Conservation (phyloP, 2,797 vertebrate genomes). For the Cynopterus sphinx region DNA sequence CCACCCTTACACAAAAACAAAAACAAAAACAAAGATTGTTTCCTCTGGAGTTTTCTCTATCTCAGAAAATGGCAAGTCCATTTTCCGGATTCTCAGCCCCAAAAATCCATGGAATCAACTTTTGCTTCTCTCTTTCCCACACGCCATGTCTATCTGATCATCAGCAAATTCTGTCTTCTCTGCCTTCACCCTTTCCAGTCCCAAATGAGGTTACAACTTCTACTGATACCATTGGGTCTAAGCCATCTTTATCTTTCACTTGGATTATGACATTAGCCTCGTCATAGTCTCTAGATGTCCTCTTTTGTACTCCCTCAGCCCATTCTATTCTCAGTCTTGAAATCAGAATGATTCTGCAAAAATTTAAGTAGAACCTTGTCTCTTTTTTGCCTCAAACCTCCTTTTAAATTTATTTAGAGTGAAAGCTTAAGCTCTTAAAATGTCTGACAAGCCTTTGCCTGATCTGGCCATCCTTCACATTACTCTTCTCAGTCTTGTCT, state of each 20-base stretch:
- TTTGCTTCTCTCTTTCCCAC: background rate
- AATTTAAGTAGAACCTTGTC: background rate
- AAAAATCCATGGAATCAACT: background rate
- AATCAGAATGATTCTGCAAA: background rate
- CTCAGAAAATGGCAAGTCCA: background rate
- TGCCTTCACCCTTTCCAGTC: background rate
- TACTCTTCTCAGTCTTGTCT: background rate
- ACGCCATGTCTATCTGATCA: background rate
- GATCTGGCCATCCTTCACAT: background rate
- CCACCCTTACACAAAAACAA: background rate
- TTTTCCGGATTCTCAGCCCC: background rate
- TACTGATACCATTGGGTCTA: too few species aligned
- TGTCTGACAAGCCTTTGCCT: background rate
- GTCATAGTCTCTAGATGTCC: background rate
- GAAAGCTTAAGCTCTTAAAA: background rate
- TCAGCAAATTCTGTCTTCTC: background rate
- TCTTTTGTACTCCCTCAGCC: background rate
- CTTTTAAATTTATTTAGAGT: background rate
- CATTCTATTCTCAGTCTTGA: background rate
- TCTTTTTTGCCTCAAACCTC: background rate
- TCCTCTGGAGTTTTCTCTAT: background rate
- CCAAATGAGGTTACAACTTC: background rate
- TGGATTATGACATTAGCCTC: background rate
- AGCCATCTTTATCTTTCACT: too few species aligned
- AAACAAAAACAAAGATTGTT: background rate